These are phyloP conservation scores for Nymphicus hollandicus DNA, from an alignment of 2,113 vertebrate species.

Conservation along the genomic window DNA sequence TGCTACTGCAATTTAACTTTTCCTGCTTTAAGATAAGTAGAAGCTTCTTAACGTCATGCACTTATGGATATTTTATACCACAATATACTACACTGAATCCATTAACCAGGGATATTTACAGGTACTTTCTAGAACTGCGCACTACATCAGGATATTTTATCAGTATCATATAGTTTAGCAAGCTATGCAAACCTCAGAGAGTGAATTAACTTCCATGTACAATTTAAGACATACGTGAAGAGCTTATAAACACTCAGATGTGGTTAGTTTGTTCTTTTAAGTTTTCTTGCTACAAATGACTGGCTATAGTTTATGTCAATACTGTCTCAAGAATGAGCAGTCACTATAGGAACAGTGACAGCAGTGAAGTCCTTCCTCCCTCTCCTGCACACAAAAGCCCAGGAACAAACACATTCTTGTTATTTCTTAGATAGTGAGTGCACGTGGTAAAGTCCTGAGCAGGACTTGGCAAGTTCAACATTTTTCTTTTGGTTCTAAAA, in stretches of 20 bases:
- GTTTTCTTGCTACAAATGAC: neutral
- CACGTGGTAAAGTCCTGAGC: neutral
- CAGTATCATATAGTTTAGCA: neutral
- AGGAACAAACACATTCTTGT: constrained; percentile 19
- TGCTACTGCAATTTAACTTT: neutral
- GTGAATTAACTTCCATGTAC: neutral
- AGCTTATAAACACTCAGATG: neutral
- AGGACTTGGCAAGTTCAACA: neutral
- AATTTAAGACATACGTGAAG: neutral
- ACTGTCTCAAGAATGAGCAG: neutral
- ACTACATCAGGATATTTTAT: neutral
- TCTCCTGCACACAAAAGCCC: neutral
- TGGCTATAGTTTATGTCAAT: neutral
- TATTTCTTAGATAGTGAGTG: neutral
- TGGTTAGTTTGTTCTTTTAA: neutral
- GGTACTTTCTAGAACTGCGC: neutral
- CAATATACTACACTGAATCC: neutral
- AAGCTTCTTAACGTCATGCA: neutral
- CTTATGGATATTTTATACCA: neutral
- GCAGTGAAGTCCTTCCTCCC: constrained; percentile 9
- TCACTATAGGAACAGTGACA: constrained; percentile 52
- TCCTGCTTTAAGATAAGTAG: neutral
- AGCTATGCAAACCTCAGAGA: neutral
- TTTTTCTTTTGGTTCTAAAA: neutral
- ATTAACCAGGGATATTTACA: neutral